Conservation (phyloP, 2,113 vertebrate species). For the Zapus hudsonius region DNA sequence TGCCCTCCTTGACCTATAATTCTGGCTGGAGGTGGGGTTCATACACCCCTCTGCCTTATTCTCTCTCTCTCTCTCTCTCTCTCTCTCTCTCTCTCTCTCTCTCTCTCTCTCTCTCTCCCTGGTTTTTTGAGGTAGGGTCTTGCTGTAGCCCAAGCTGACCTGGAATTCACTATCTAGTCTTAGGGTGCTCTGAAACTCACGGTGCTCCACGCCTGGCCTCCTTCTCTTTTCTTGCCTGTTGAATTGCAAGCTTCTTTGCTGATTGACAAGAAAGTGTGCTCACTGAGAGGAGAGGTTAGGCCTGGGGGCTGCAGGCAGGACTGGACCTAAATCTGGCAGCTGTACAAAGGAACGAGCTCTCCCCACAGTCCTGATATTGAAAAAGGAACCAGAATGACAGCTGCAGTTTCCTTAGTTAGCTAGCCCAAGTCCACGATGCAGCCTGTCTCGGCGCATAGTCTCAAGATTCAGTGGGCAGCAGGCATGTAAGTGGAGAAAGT, state of each 20-base stretch:
- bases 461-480: conserved; percentile 13
- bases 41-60: neutral
- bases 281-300: neutral
- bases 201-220: too few species aligned
- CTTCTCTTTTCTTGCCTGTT: conserved; percentile 13
- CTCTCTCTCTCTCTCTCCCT: too few species aligned
- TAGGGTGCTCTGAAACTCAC: too few species aligned
- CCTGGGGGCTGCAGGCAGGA: conserved; percentile 22
- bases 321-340: conserved; percentile 16
- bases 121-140: too few species aligned
- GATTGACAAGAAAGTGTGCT: conserved; percentile 67
- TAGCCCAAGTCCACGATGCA: neutral
- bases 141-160: too few species aligned
- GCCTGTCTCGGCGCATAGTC: neutral
- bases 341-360: conserved; percentile 59
- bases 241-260: conserved; percentile 50
- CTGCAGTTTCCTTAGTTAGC: conserved; percentile 67
- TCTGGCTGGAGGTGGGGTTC: neutral
- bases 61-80: too few species aligned
- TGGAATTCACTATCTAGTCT: too few species aligned
- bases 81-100: too few species aligned
- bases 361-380: conserved; percentile 27
- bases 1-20: neutral
- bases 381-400: conserved; percentile 60
- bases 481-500: neutral